These are phyloP conservation scores for Kuschelorhynchus macadamiae DNA, from an alignment of 2,888 invertebrate genomes.

Conservation along the genomic window DNA sequence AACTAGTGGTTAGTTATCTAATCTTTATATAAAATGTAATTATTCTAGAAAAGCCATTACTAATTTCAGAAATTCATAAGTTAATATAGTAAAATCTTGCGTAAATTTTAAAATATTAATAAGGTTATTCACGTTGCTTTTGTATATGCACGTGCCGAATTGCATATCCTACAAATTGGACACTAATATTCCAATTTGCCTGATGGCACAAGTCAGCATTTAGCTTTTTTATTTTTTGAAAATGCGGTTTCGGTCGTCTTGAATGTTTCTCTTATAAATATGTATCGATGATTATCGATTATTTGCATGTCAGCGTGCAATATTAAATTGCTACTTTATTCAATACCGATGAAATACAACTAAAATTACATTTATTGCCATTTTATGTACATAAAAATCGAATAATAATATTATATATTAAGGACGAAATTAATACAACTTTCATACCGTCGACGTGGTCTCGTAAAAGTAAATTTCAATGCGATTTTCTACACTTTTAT, in stretches of 20 bases:
- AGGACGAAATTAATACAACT: conserved; percentile 19
- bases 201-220: conserved; percentile 6
- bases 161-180: too few species aligned
- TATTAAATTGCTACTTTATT: conserved; percentile 61
- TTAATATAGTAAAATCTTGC: too few species aligned
- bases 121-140: too few species aligned
- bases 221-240: not conserved
- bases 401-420: conserved; percentile 34
- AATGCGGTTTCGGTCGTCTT: not conserved
- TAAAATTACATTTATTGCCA: conserved; percentile 52
- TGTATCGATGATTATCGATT: conserved; percentile 59
- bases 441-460: conserved; percentile 16
- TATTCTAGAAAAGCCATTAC: too few species aligned
- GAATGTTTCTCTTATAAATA: conserved; percentile 53
- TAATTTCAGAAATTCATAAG: too few species aligned
- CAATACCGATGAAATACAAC: conserved; percentile 47
- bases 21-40: too few species aligned
- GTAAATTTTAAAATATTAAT: too few species aligned
- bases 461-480: conserved; percentile 27
- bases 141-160: too few species aligned
- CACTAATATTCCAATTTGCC: not conserved
- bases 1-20: too few species aligned
- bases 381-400: conserved; percentile 48
- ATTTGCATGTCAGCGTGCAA: conserved; percentile 61
- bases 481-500: conserved; percentile 39